Base-by-base conservation (phyloP, 1,140 invertebrate species). In the Prorops nasuta region DNA sequence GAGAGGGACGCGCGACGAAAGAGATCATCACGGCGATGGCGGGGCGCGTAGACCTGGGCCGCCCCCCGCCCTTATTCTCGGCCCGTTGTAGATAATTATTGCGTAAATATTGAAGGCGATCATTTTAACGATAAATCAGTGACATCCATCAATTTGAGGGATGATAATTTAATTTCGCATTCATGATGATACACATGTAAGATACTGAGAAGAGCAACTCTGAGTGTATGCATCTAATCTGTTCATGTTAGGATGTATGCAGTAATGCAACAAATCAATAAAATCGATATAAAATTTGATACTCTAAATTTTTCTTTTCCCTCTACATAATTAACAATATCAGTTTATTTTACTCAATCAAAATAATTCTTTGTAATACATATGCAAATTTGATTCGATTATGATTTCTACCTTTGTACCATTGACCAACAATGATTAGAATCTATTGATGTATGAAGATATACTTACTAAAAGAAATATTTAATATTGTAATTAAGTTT, bases 11-110 rank as follows among this genome's bases (percentile, higher is more conserved):
- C 67, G 72, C 70, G 66, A 63, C 65, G 58, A 64, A 67, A 66
- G n/a, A n/a, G 57, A 64, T 63, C 60, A 70, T 64, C 42, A 75
- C 73, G 73, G 65, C 72, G 75, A 76, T 69, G 72, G 72, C 74
- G 73, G 76, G 76, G 71, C 64, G 67, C 65, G 74, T 78, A 78
- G 76, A 75, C 72, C 47, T 77, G 74, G 76, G 73, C 74, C 71
- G 71, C 73, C 72, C 73, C 73, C 69, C 67, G 67, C 74, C 72
- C 67, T 71, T 68, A 71, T 55, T 64, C 64, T 76, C 73, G 74
- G 74, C 75, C 75, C 75, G 63, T 76, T 78, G 75, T 78, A 78
- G 75, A 78, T 76, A 76, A 74, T 72, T 74, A 68, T 60, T 62
- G 51, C 49, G 38, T 52, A 32, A 57, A 46, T 58, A 57, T 64